Conservation (phyloP, 1,140 invertebrate genomes). For the Pseudomyrmex concolor region DNA sequence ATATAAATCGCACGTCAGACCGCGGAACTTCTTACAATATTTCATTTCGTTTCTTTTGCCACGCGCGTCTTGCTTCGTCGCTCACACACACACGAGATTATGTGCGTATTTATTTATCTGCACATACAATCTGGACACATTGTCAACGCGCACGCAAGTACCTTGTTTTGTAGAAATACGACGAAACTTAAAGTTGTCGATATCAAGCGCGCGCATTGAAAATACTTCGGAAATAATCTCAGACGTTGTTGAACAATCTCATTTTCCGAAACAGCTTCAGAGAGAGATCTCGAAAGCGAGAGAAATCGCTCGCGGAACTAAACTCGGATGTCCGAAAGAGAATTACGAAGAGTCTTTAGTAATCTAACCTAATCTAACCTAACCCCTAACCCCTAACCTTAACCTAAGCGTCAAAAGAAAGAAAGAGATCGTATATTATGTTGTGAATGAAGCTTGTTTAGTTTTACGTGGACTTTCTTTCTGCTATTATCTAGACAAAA, state of each 20-base stretch:
- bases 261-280: conserved; percentile 12
- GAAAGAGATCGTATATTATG: not conserved
- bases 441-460: conserved; percentile 11
- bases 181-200: not conserved
- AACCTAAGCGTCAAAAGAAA: conserved; percentile 27
- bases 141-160: not conserved
- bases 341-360: not conserved
- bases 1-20: conserved; percentile 1
- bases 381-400: too few relatives aligned
- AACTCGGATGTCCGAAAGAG: conserved; percentile 24
- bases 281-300: conserved; percentile 20
- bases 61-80: not conserved
- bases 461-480: not conserved
- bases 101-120: not conserved
- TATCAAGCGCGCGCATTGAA: not conserved
- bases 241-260: not conserved
- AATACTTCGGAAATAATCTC: conserved; percentile 16
- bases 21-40: conserved; percentile 12
- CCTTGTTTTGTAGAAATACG: not conserved
- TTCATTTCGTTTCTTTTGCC: conserved; percentile 20
- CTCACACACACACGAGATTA: not conserved
- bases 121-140: not conserved
- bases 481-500: not conserved
- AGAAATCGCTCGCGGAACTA: not conserved
- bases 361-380: too few relatives aligned